Evolutionary conservation across 2,888 invertebrate species (phyloP), one percentile per base, ranked within the genome.

Genomic region (Pheosia gnoma): DNA sequence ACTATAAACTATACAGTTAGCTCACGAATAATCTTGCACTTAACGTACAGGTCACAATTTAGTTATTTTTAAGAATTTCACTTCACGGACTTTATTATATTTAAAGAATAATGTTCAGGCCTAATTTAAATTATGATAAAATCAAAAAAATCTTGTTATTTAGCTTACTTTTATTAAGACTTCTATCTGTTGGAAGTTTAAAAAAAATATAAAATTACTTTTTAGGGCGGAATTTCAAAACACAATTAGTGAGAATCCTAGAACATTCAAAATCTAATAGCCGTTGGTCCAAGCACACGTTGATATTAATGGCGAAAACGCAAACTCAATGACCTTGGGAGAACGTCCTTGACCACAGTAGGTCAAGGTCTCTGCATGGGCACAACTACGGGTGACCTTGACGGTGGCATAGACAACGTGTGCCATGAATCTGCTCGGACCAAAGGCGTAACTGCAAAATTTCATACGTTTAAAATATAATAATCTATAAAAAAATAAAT

Each of bases 341-440:
- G 74, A 68, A 39, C 39, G 74, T 77, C 76, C 77, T 77, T 80
- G 83, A 86, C 85, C 86, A 83, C 80, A 72, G 66, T 75, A 72
- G 74, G 77, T 77, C 83, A 82, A 76, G 80, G 75, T 75, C 83
- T 84, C 82, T 78, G 80, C 78, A 83, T 82, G 71, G 89, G 90
- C 74, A 92, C 86, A 68, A 91, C 82, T 68, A 91, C 85, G 63
- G 91, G 90, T 65, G 92, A 89, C 80, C 92, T 84, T 77, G 93
- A 87, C n/a, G 91, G 91, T 65, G 94, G 94, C 94, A 94, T 94
- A 65, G 94, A 91, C 80, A 94, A 86, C 60, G 92, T 94, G 74
- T 93, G 90, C 94, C 94, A 94, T 73, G 94, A 94, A 77, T 93
- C 93, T 83, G 94, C 92, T 88, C 93, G 94, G 94, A 94, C 94